A percentile compares a stretch with the other conserved stretches of the same genome.
These are phyloP conservation scores for Onthophagus sagittarius DNA, from an alignment of 2,888 invertebrate genomes.

Conservation along the genomic window DNA sequence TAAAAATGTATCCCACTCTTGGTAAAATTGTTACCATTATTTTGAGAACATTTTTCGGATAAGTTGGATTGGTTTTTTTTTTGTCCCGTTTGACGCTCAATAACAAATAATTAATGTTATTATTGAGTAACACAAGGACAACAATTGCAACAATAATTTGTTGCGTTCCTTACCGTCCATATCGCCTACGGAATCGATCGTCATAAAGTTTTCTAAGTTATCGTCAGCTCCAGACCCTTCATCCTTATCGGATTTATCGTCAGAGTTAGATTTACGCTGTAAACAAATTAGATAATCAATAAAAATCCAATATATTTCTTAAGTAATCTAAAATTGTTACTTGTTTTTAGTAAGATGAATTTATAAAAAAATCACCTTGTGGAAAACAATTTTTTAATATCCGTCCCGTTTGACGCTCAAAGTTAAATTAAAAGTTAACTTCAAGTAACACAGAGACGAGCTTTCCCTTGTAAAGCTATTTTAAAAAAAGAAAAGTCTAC, in stretches of 20 bases:
- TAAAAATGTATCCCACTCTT: too few relatives aligned
- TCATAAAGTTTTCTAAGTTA: constrained; percentile 80
- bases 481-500: constrained; percentile 22
- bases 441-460: constrained; percentile 33
- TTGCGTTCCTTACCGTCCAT: constrained; percentile 60
- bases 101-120: constrained; percentile 25
- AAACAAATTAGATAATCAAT: constrained; percentile 25
- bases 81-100: constrained; percentile 31
- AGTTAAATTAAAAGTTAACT: constrained; percentile 27
- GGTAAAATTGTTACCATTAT: too few relatives aligned
- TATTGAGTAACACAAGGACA: constrained; percentile 33
- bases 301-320: neutral
- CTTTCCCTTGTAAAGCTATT: neutral
- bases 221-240: constrained; percentile 63
- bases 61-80: constrained; percentile 28
- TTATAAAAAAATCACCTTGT: constrained; percentile 16
- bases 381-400: constrained; percentile 30
- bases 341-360: constrained; percentile 28
- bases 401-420: constrained; percentile 31
- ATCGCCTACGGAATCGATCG: constrained; percentile 84
- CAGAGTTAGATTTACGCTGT: constrained; percentile 56
- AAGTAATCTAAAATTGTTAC: constrained; percentile 23
- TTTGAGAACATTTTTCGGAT: constrained; percentile 23
- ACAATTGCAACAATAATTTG: neutral
- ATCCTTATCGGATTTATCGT: constrained; percentile 48